These are phyloP conservation scores for Calameuta pallipes DNA, from an alignment of 2,888 invertebrate genomes.

Conservation along the genomic window DNA sequence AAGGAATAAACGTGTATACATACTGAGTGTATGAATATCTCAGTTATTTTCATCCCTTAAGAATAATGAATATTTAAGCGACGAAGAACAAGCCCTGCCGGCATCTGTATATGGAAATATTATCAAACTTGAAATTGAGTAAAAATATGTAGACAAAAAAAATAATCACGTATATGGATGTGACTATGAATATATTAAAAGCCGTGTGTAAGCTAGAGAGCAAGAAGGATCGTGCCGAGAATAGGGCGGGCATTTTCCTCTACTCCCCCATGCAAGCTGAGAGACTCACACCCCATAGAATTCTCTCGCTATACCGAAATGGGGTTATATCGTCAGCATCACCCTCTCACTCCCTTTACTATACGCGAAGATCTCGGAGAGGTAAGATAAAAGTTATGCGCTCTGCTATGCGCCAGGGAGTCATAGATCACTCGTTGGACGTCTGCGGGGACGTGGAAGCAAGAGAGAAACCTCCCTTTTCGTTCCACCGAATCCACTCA, in stretches of 20 bases:
- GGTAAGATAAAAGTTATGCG: conserved; percentile 63
- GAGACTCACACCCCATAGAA: conserved; percentile 9
- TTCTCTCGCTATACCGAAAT: neutral
- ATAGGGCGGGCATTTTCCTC: conserved; percentile 19
- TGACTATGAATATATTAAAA: neutral
- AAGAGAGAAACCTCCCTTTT: conserved; percentile 21
- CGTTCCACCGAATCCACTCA: conserved; percentile 27
- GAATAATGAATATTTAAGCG: neutral
- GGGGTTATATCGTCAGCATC: conserved; percentile 44
- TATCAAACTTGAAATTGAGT: neutral
- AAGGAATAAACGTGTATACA: neutral
- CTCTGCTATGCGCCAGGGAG: conserved; percentile 64
- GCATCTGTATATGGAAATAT: neutral
- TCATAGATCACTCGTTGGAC: conserved; percentile 64
- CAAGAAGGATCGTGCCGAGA: neutral
- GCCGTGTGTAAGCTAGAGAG: neutral
- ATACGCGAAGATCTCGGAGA: conserved; percentile 44
- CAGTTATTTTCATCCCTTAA: neutral
- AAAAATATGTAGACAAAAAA: neutral
- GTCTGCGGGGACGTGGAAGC: conserved; percentile 61
- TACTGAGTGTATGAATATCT: neutral
- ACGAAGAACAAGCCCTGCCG: neutral
- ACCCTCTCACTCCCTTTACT: conserved; percentile 37
- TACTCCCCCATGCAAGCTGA: neutral
- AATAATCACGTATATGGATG: neutral